Percentiles rank a stretch among this genome's conserved stretches.
Evolutionary conservation across 2,797 vertebrate genomes (phyloP).

Genomic region (Arctocebus calabarensis): DNA sequence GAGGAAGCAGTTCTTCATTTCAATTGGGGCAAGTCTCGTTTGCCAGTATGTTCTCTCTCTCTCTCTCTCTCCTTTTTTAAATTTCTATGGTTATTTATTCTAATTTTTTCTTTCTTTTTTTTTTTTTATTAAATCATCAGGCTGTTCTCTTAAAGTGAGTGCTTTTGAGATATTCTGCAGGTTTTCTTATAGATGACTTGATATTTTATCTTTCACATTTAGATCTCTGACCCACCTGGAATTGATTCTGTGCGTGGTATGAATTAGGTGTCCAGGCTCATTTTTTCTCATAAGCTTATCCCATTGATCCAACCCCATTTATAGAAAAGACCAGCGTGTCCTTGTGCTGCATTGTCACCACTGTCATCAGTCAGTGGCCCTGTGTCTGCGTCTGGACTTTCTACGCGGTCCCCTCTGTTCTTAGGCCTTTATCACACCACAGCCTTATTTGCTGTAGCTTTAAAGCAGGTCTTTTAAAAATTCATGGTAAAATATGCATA

Average conservation of each 20-base stretch:
- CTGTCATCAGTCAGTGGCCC: neutral
- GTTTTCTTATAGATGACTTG: neutral
- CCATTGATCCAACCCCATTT: neutral
- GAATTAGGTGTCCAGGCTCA: neutral
- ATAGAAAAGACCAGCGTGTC: neutral
- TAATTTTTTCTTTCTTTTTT: no score
- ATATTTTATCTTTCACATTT: neutral
- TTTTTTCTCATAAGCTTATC: neutral
- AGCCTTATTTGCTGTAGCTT: neutral
- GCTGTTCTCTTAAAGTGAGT: neutral
- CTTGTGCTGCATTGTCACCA: neutral
- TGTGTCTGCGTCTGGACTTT: neutral
- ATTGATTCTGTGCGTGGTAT: neutral
- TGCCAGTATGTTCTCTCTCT: neutral
- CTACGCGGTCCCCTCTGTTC: neutral
- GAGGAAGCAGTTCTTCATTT: neutral
- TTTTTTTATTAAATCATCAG: no score
- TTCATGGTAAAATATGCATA: neutral
- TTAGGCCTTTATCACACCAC: neutral
- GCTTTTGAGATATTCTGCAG: neutral
- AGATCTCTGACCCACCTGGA: neutral
- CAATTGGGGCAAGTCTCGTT: neutral
- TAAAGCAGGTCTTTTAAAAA: neutral
- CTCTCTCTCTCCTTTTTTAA: no score
- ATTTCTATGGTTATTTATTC: no score